Evolutionary conservation across 2,888 invertebrate species (phyloP), one percentile per base, ranked within the genome.

Genomic region (Drosophila cognata): DNA sequence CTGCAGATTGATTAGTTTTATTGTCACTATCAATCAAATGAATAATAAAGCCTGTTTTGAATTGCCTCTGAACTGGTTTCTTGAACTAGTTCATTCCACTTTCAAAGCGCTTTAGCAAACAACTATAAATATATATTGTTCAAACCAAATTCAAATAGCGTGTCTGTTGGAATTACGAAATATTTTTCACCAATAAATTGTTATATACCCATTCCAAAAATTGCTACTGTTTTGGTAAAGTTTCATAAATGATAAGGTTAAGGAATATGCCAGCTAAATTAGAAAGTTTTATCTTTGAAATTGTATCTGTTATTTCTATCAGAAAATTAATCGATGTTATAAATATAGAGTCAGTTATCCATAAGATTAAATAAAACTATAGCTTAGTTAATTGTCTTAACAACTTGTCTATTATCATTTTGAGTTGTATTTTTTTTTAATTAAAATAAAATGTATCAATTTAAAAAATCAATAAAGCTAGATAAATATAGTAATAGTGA

Each of bases 1-100:
- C 21, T 56, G 13, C 28, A 71, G 57, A 77, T 77, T 72, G 62
- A 72, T 81, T 58, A 55, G 36, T 41, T 81, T 77, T 73, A 79
- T 81, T 79, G 78, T 69, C 60, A 18, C 57, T n/a, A 77, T 73
- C 65, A 81, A 77, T 77, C 78, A 81, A 78, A 66, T 69, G 81
- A 33, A 55, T 73, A 73, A 58, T 81, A 61, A 78, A 79, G 63
- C 59, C 28, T 63, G 77, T 73, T 57, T 50, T 52, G 77, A 36
- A 71, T 77, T 65, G 78, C 65, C 65, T 57, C 55, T 59, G 50
- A 60, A 61, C 78, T 79, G 74, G 68, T 79, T 81, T 60, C 50
- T 36, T 72, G 73, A 81, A 81, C 81, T 81, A 78, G 78, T 78
- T 78, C 68, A 60, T 62, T 68, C 78, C 57, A 77, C 78, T 81